phyloP scores from a whole-genome alignment of 2,113 vertebrate species.

The Cranoglanis bouderius region DNA sequence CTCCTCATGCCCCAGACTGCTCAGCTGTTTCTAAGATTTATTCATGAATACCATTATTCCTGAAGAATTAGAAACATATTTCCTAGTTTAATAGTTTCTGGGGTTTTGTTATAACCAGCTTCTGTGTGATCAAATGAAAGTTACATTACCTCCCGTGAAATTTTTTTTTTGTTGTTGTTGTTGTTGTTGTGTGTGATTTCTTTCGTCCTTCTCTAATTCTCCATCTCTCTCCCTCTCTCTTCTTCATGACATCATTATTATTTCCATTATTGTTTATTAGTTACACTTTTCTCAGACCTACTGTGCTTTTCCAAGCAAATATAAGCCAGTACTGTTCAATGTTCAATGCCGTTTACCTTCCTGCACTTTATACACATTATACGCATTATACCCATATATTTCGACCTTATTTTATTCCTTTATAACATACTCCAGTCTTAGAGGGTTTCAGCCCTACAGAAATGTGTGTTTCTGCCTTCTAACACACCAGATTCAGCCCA shows the following conservation, averaged over 20 bases:
- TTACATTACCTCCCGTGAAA: not conserved
- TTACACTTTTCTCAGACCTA: not conserved
- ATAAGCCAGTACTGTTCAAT: not conserved
- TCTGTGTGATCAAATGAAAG: not conserved
- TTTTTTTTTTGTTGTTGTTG: no score
- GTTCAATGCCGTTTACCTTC: not conserved
- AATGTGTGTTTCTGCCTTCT: not conserved
- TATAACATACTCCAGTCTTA: not conserved
- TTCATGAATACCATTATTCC: not conserved
- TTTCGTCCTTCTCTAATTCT: not conserved
- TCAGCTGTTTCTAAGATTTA: not conserved
- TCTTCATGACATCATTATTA: not conserved
- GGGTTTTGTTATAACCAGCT: not conserved
- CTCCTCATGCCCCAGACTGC: slow-evolving; percentile 67
- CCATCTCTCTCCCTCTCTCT: not conserved
- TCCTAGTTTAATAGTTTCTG: not conserved
- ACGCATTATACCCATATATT: no score
- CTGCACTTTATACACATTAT: not conserved
- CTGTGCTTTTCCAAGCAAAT: not conserved
- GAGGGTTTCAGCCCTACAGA: not conserved
- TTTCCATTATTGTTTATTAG: not conserved
- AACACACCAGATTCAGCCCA: not conserved
- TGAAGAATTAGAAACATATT: not conserved
- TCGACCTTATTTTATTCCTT: not conserved
- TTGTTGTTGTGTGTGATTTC: not conserved